phyloP scores from a whole-genome alignment of 2,888 invertebrate species.

The Xestia c-nigrum region DNA sequence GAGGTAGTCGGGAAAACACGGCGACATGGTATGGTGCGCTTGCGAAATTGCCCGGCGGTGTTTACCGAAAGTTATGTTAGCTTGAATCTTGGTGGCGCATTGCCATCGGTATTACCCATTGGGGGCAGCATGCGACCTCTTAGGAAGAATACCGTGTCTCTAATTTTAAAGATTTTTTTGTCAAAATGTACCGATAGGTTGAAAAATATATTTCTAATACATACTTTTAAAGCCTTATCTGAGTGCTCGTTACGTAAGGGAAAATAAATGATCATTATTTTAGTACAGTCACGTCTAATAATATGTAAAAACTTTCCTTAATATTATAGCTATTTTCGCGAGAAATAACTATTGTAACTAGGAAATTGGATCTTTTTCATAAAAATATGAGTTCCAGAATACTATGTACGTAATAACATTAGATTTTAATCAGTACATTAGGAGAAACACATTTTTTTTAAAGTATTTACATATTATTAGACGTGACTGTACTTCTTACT shows the following conservation, averaged over 20 bases:
- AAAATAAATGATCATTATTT: no score
- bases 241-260: background rate
- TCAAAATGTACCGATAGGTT: background rate
- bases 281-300: no score
- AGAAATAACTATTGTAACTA: no score
- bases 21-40: constrained; percentile 45
- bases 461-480: no score
- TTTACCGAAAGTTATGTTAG: constrained; percentile 55
- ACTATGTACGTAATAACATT: no score
- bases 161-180: background rate
- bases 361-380: no score
- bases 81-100: constrained; percentile 37
- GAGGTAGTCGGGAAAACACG: constrained; percentile 60
- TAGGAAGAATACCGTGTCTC: background rate
- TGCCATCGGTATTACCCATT: constrained; percentile 58
- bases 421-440: no score
- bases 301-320: no score
- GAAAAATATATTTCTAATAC: no score
- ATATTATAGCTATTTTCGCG: no score
- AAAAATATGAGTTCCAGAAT: no score
- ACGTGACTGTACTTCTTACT: background rate
- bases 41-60: constrained; percentile 58
- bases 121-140: constrained; percentile 14
- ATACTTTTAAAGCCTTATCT: background rate
- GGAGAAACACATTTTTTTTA: no score